Base-by-base conservation (phyloP, 2,888 invertebrate species). In the Noctua janthe region DNA sequence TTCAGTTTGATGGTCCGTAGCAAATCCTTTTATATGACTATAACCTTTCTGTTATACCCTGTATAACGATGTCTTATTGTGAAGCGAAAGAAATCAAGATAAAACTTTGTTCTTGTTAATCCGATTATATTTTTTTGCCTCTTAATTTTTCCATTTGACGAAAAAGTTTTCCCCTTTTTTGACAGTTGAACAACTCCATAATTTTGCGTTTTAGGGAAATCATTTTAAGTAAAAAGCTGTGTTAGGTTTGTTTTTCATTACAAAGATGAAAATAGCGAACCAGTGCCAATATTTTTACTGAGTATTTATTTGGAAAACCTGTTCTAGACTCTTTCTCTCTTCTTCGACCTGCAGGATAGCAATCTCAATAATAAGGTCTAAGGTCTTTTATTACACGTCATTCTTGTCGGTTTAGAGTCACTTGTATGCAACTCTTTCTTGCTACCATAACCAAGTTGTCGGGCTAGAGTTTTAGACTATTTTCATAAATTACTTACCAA, bases 401-500 rank as follows among this genome's bases (percentile, higher is more conserved):
- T 17, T 62, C 29, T 64, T 62, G 2, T 15, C 7, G 29, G 7
- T 29, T n/a, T 59, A 29, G 59, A 59, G 2, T 62, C 35, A 39
- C 35, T 20, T 66, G 66, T 39, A 8, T 66, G 2, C 35, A 39
- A 39, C 10, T 39, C 1, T 64, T 35, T 17, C 8, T 2, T 62
- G 29, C 29, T 35, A 64, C 35, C 62, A 35, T 35, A 62, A 62
- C 59, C 62, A 35, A 59, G n/a, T 1, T 3, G 1, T 56, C 56
- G 4, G 17, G 0, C 11, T 17, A 7, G 13, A 39, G 3, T 66
- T 66, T 39, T 20, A 4, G 1, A 39, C 8, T 35, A 39, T 35
- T 64, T 20, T 17, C 20, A 39, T 56, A 2, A 70, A 71, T n/a
- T 11, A 91, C 93, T 92, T 91, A 97, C 97, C 97, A 84, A 92